These are phyloP conservation scores for Excalfactoria chinensis DNA, from an alignment of 2,113 vertebrate genomes.

Conservation along the genomic window DNA sequence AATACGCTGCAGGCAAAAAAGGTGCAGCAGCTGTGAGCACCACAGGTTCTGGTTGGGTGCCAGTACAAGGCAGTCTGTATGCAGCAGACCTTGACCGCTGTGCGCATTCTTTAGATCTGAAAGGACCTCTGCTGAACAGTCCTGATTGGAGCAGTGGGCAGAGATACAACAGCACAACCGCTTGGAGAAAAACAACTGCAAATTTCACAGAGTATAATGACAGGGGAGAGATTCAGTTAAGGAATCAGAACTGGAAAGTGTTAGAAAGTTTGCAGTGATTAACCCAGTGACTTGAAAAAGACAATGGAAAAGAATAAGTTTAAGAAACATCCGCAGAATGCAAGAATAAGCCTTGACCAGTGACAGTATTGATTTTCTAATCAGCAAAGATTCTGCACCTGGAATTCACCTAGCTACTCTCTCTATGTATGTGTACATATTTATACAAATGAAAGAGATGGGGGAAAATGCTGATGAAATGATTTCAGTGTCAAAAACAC, in stretches of 20 bases:
- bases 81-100: conserved; percentile 21
- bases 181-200: background rate
- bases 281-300: background rate
- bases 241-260: background rate
- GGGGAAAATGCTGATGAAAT: background rate
- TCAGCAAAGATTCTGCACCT: background rate
- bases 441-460: background rate
- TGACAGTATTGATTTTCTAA: background rate
- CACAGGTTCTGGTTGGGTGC: conserved; percentile 63
- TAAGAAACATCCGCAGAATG: background rate
- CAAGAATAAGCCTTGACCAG: background rate
- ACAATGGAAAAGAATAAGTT: background rate
- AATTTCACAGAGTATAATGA: background rate
- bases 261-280: background rate
- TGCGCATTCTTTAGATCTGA: background rate
- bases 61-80: conserved; percentile 25
- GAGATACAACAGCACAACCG: background rate
- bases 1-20: conserved; percentile 61
- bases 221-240: background rate
- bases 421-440: background rate
- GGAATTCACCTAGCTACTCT: background rate
- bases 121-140: background rate
- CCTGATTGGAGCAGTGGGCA: background rate
- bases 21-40: conserved; percentile 70
- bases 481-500: background rate